phyloP scores from a whole-genome alignment of 2,888 invertebrate genomes.

The Aspidapion aeneum region DNA sequence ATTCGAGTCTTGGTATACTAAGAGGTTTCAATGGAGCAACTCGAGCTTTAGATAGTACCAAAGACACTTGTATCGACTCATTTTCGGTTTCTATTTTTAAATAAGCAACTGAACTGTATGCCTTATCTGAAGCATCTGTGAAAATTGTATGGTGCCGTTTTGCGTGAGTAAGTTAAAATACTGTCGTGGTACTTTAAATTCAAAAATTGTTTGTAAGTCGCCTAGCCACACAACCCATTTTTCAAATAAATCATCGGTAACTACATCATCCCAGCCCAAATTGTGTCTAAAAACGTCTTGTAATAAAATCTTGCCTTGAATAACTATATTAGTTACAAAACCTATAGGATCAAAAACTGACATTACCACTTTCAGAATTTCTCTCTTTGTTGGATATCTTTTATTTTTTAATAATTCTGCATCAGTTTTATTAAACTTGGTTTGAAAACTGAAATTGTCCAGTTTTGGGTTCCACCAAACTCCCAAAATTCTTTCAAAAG shows the following conservation, averaged over 20 bases:
- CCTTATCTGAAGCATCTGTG: constrained; percentile 3
- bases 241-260: neutral
- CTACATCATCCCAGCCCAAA: neutral
- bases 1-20: too few relatives aligned
- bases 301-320: neutral
- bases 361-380: neutral
- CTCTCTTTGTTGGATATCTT: neutral
- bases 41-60: neutral
- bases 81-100: neutral
- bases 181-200: too few relatives aligned
- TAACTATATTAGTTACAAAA: neutral
- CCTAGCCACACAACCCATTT: neutral
- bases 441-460: neutral
- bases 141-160: neutral
- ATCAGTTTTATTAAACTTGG: neutral
- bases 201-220: too few relatives aligned
- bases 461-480: neutral
- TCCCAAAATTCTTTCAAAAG: neutral
- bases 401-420: neutral
- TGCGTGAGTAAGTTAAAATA: neutral
- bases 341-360: constrained; percentile 1
- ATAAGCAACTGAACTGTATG: constrained; percentile 1
- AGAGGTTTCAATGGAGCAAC: constrained; percentile 1
- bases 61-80: neutral
- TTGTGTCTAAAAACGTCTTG: neutral